Evolutionary conservation across 2,888 invertebrate genomes (phyloP), one percentile per base, ranked within the genome.

Genomic region (Trimorus sp.): DNA sequence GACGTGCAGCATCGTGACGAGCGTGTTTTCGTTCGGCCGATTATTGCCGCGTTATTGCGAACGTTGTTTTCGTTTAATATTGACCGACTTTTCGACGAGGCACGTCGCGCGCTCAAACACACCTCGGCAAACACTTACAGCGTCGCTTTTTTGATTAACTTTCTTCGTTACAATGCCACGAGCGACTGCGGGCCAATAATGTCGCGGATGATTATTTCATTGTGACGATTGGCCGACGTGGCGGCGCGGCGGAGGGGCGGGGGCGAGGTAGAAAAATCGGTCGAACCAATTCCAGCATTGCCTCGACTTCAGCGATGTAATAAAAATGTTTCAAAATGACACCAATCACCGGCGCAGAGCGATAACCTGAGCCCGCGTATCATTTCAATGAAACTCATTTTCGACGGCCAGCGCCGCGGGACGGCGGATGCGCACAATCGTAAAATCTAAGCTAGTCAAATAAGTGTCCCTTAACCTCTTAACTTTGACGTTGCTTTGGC

Each of bases 231-330:
- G 40, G 11, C 11, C 11, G 8, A 9, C 40, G 40, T 9, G 40
- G 11, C 40, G 40, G 1, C 1, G 11, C 4, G 40, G 40, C 2
- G 11, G 40, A 6, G 11, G 7, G 11, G 11, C 1, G 11, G 40
- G 11, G 11, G 38, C 6, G 38, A 38, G 38, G 1, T 40, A 40
- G 11, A 40, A 4, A 26, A 26, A 26, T 26, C 26, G 26, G 51
- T 14, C 7, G 7, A 59, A 49, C 59, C 6, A 49, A 60, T 76
- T 76, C 75, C 80, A 80, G 80, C 80, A 76, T 70, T 76, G 7
- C 70, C 71, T 76, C 66, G 62, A 74, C 51, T 49, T 40, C 12
- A 7, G 6, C 15, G 45, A 14, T 14, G 42, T 14, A n/a, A 37
- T 8, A 54, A 62, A 73, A 59, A 42, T n/a, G 53, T 48, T 54